Base-by-base conservation (phyloP, 2,888 invertebrate genomes). In the Carabus problematicus region DNA sequence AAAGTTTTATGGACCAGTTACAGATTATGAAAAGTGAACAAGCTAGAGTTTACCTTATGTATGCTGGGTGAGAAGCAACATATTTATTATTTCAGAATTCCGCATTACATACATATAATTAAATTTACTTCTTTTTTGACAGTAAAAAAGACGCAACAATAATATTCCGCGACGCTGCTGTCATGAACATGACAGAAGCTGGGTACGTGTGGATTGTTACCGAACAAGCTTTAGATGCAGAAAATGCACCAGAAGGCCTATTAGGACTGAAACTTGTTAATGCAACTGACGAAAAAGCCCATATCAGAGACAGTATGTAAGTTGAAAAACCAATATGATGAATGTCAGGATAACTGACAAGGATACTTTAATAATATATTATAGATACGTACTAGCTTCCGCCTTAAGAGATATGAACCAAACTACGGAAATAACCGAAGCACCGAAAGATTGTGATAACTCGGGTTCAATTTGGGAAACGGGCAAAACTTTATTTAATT, bases 151-250 rank as follows among this genome's bases (percentile, higher is more conserved):
- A 98, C 80, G 95, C 97, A 0, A 89, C 90, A 79, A 89, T 92
- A 58, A 94, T 98, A 79, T 98, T 96, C 83, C 87, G 91, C 64
- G 95, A 96, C 82, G 97, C 97, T 3, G 89, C 91, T 0, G 83
- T 85, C 55, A 85, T 95, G 72, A 95, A 95, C 79, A 94, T 98
- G 92, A 96, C 96, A 0, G 91, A 91, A 54, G 87, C 90, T 40
- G 96, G 95, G 49, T 96, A 95, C 81, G 97, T 95, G 29, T 98
- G 98, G 98, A 91, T 98, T 80, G 96, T 97, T 42, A 97, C 97
- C 0, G 98, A 98, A 78, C 97, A 97, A 81, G 95, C 96, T 0
- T 82, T 98, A 73, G 89, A 90, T 75, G 94, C 96, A 3, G 87
- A 89, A 39, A 95, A 95, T 79, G 92, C 92, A 29, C 97, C 97